Conservation (phyloP, 1,140 invertebrate species). For the Bilobella aurantiaca region DNA sequence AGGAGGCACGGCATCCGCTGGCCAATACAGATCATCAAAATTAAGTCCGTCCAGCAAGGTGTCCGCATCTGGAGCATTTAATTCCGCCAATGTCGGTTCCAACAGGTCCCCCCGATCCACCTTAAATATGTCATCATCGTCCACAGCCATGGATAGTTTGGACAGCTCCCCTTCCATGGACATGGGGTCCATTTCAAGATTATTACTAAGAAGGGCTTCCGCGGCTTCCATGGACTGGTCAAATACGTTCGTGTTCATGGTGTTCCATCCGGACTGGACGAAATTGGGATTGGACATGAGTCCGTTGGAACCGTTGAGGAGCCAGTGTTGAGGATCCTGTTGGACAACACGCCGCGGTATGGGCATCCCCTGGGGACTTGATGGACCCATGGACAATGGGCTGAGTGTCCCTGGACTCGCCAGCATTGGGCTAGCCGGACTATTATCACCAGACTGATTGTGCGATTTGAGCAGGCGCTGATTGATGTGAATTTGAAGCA, state of each 20-base stretch:
- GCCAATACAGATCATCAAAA: conserved; percentile 69
- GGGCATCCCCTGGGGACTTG: conserved; percentile 33
- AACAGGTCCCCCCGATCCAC: conserved; percentile 76
- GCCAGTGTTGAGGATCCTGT: conserved; percentile 28
- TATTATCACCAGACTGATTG: conserved; percentile 30
- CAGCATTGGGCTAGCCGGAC: conserved; percentile 23
- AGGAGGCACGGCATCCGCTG: conserved; percentile 46
- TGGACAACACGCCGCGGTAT: conserved; percentile 22
- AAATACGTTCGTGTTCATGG: conserved; percentile 1
- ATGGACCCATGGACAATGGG: conserved; percentile 30
- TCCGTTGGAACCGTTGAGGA: conserved; percentile 17
- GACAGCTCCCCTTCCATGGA: conserved; percentile 32
- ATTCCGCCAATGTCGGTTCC: conserved; percentile 72
- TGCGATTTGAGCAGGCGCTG: conserved; percentile 24
- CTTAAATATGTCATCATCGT: conserved; percentile 80
- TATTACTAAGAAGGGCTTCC: too few relatives aligned
- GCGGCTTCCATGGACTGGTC: too few relatives aligned
- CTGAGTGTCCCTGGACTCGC: conserved; percentile 24
- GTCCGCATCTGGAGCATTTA: conserved; percentile 74
- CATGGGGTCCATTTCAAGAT: conserved; percentile 25
- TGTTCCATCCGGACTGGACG: too few relatives aligned
- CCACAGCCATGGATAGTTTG: conserved; percentile 43
- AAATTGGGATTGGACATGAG: background rate
- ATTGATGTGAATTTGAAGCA: conserved; percentile 33
- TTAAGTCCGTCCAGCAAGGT: conserved; percentile 63